A percentile compares a stretch with the other conserved stretches of the same genome.
Conservation (phyloP, 2,113 vertebrate species). For the Sigmodon hispidus region DNA sequence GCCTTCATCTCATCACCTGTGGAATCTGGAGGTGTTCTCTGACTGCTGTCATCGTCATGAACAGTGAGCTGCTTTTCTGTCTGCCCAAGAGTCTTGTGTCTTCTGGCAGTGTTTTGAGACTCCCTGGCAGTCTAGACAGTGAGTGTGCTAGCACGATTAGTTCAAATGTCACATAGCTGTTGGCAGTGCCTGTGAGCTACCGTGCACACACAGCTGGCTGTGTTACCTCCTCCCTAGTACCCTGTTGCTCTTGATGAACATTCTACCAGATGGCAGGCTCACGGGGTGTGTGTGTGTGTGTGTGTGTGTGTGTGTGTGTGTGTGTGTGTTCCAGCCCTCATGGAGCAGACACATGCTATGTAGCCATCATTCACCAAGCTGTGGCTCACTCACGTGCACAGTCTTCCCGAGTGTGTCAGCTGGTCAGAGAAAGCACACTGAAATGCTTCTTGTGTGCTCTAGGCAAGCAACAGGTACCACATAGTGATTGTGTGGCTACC, state of each 20-base stretch:
- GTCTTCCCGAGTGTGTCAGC: background rate
- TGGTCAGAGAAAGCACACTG: background rate
- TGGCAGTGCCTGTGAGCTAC: background rate
- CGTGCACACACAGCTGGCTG: rapidly evolving
- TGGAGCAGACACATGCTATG: background rate
- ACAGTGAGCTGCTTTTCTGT: background rate
- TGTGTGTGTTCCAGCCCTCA: background rate
- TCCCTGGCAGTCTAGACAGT: background rate
- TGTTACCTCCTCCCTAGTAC: background rate
- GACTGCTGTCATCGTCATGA: background rate
- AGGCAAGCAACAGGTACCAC: background rate
- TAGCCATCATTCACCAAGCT: background rate
- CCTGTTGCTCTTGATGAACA: background rate
- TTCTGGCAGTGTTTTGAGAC: background rate
- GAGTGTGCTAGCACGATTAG: background rate
- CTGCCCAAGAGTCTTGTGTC: background rate
- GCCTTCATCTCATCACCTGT: rapidly evolving
- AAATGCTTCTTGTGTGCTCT: background rate
- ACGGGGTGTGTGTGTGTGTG: background rate
- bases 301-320: no score
- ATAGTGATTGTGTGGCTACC: background rate
- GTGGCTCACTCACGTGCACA: background rate
- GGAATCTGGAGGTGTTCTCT: background rate
- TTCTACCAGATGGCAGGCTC: background rate
- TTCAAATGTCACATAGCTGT: background rate